Conservation (phyloP, 1,140 invertebrate genomes). For the Trachymyrmex septentrionalis region DNA sequence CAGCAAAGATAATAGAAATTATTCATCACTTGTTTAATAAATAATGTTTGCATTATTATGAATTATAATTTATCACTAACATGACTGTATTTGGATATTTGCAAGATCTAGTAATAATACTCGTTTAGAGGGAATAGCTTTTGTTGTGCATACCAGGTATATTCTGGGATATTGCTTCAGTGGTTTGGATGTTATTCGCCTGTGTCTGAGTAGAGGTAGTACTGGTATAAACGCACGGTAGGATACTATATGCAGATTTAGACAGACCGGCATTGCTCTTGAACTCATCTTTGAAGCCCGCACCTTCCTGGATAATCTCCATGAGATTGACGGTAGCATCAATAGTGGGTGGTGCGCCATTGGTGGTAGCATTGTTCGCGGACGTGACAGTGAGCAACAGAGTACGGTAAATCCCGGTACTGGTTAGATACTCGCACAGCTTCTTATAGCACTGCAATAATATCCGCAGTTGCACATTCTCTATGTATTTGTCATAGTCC, state of each 20-base stretch:
- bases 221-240: conserved; percentile 91
- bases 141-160: conserved; percentile 76
- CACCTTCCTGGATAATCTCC: conserved; percentile 93
- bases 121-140: neutral
- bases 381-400: conserved; percentile 86
- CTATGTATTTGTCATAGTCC: conserved; percentile 93
- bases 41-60: neutral
- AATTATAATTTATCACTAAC: no score
- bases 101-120: neutral
- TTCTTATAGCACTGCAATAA: conserved; percentile 95
- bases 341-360: conserved; percentile 78
- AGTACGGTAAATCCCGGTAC: conserved; percentile 90
- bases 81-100: neutral
- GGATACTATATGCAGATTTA: conserved; percentile 91
- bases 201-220: conserved; percentile 90
- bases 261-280: conserved; percentile 90
- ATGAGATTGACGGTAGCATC: conserved; percentile 88
- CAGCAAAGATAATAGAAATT: conserved; percentile 13
- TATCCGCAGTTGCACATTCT: conserved; percentile 93
- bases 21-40: neutral
- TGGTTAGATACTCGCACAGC: conserved; percentile 93
- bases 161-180: conserved; percentile 81
- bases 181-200: conserved; percentile 81
- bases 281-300: conserved; percentile 92
- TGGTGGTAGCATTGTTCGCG: conserved; percentile 84